Conservation (phyloP, 2,113 vertebrate genomes). For the Trogon surrucura region DNA sequence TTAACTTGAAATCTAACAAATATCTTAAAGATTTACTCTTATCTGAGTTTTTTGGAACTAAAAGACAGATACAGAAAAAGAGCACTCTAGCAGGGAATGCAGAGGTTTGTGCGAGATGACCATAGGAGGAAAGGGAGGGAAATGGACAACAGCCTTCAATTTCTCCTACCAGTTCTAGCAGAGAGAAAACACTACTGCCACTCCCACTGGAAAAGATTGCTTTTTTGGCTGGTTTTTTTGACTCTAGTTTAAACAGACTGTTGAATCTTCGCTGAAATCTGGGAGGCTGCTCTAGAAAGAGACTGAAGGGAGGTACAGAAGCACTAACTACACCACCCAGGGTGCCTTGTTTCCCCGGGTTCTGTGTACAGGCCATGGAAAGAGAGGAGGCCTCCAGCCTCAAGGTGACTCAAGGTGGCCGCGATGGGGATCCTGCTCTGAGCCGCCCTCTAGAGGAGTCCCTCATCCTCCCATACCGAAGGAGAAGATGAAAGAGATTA, state of each 20-base stretch:
- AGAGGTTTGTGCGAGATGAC: not conserved
- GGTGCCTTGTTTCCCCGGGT: not conserved
- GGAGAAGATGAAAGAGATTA: not conserved
- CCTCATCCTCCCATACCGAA: not conserved
- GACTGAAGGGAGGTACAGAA: not conserved
- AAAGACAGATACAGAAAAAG: not conserved
- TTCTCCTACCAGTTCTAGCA: not conserved
- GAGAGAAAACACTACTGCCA: not conserved
- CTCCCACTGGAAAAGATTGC: not conserved
- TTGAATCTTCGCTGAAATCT: not conserved
- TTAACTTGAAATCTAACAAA: not conserved
- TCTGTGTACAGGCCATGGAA: fast-evolving
- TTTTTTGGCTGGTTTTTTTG: not conserved
- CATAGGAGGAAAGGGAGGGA: not conserved
- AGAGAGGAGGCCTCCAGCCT: not conserved
- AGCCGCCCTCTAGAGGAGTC: slow-evolving; percentile 23
- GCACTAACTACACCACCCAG: not conserved
- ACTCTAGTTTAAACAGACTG: not conserved
- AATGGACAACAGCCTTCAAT: not conserved
- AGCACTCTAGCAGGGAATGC: not conserved
- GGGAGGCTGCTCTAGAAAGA: not conserved
- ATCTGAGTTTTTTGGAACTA: not conserved
- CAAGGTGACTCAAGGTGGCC: not conserved
- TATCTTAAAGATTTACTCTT: not conserved
- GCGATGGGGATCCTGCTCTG: not conserved